phyloP scores from a whole-genome alignment of 2,797 vertebrate genomes.

The Micromesistius poutassou region DNA sequence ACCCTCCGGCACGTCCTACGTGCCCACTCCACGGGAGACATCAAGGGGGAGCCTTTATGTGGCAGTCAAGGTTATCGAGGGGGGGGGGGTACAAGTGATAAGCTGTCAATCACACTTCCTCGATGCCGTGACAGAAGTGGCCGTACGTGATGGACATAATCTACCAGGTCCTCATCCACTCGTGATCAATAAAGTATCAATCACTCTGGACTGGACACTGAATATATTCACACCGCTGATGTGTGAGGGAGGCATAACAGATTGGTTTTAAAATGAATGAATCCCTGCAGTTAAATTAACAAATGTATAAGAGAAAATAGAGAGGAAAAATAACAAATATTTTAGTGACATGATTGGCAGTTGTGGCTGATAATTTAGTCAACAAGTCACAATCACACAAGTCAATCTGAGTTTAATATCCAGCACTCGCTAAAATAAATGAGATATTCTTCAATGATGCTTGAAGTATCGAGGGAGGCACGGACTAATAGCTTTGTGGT shows the following conservation, averaged over 20 bases:
- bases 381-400: background rate
- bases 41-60: background rate
- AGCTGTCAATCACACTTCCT: background rate
- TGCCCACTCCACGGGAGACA: background rate
- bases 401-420: background rate
- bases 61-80: background rate
- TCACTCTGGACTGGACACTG: background rate
- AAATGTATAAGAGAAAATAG: background rate
- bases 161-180: background rate
- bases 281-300: background rate
- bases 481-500: background rate
- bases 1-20: background rate
- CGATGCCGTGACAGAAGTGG: background rate
- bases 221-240: background rate
- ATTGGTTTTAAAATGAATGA: background rate
- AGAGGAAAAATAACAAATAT: background rate
- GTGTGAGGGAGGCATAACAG: background rate
- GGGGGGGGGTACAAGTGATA: background rate
- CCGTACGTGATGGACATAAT: background rate
- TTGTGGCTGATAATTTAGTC: background rate
- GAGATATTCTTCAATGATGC: background rate
- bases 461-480: background rate
- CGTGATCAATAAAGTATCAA: background rate
- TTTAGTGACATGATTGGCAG: background rate
- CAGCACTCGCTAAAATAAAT: background rate